phyloP scores from a whole-genome alignment of 2,888 invertebrate genomes.

The Brachynemurus nebulosus region DNA sequence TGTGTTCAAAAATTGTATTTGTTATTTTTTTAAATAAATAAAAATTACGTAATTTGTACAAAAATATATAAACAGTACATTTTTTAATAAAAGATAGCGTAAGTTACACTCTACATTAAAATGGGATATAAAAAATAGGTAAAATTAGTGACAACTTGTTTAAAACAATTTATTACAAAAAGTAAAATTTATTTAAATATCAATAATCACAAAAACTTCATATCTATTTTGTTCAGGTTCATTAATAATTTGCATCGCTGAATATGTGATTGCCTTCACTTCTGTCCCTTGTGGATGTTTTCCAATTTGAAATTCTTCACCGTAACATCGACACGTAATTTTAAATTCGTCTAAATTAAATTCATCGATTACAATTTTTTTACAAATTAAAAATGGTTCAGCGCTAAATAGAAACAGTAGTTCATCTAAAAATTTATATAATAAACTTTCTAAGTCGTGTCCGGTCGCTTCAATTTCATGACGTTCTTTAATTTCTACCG shows the following conservation, averaged over 20 bases:
- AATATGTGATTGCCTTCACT: constrained; percentile 98
- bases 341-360: constrained; percentile 69
- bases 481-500: constrained; percentile 65
- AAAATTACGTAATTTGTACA: too few species aligned
- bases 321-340: constrained; percentile 69
- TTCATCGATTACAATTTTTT: constrained; percentile 75
- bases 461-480: constrained; percentile 77
- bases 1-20: too few species aligned
- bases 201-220: constrained; percentile 95
- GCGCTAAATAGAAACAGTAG: constrained; percentile 82
- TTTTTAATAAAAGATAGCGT: too few species aligned
- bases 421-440: constrained; percentile 92
- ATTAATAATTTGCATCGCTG: constrained; percentile 89
- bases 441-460: constrained; percentile 73
- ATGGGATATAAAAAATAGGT: too few species aligned
- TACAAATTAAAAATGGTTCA: constrained; percentile 78
- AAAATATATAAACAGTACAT: too few species aligned
- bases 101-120: too few species aligned
- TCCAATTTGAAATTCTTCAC: constrained; percentile 85
- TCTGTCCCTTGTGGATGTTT: constrained; percentile 97
- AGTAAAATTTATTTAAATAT: constrained; percentile 50
- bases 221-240: constrained; percentile 51
- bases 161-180: too few species aligned
- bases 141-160: too few species aligned
- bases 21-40: too few species aligned